phyloP scores from a whole-genome alignment of 2,888 invertebrate species.

The Fabriciana adippe region DNA sequence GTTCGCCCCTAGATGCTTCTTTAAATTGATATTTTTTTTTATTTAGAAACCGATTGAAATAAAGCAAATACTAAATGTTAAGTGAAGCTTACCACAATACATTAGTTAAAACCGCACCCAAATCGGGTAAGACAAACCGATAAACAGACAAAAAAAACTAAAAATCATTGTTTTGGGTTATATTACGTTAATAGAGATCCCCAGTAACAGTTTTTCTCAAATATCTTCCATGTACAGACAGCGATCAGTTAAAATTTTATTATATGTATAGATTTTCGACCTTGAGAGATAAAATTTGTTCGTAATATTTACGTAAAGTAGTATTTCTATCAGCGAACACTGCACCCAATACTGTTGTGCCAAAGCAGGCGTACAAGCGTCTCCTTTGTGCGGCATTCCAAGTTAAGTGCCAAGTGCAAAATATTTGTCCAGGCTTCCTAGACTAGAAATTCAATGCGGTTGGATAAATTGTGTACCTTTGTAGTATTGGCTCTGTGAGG shows the following conservation, averaged over 20 bases:
- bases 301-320: neutral
- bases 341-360: slow-evolving; percentile 25
- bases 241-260: too few species aligned
- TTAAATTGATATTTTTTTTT: neutral
- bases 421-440: slow-evolving; percentile 38
- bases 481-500: slow-evolving; percentile 27
- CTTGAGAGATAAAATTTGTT: neutral
- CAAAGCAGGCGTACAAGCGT: slow-evolving; percentile 26
- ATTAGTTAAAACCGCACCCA: too few species aligned
- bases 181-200: too few species aligned
- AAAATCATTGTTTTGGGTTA: too few species aligned
- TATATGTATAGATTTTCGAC: neutral
- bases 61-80: too few species aligned
- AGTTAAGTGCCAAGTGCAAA: slow-evolving; percentile 39
- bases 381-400: slow-evolving; percentile 31
- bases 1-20: too few species aligned
- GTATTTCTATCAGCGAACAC: slow-evolving; percentile 1
- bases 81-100: too few species aligned
- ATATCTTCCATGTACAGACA: too few species aligned
- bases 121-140: too few species aligned
- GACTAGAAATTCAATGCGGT: slow-evolving; percentile 34
- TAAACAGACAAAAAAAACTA: too few species aligned
- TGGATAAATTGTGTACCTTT: slow-evolving; percentile 36
- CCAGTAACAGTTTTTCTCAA: too few species aligned
- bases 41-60: neutral